Evolutionary conservation across 2,888 invertebrate genomes (phyloP), one percentile per base, ranked within the genome.

Genomic region (Cosmorhoe ocellata): DNA sequence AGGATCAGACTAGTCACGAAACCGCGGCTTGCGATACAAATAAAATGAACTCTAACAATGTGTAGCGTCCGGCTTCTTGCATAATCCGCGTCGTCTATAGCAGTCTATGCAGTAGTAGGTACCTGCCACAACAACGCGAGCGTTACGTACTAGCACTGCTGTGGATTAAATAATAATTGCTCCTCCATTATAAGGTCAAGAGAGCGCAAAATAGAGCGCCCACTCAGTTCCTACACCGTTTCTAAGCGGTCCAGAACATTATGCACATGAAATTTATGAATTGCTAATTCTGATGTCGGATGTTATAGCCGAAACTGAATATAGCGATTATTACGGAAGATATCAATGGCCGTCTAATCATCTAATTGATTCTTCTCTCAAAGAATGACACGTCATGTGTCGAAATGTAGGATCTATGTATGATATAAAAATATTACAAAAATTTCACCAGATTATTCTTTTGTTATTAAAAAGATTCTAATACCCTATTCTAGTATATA

Each of bases 41-140:
- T 69, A 68, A 69, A 81, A 77, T 79, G 76, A 75, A 76, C 72
- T 76, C n/a, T 74, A 78, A 76, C 79, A 83, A 79, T 85, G 82
- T 83, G 76, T 69, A 72, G 79, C 69, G 81, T 87, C 87, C 85
- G 86, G 81, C 81, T 87, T 58, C 64, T 87, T 87, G 84, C 84
- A 83, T 86, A 86, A 87, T 83, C 70, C 72, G 75, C 72, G 74
- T 45, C 52, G 51, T 52, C 52, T 70, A 74, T 72, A 69, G 69
- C 66, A n/a, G n/a, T n/a, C n/a, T n/a, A n/a, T n/a, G n/a, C n/a
- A 69, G 67, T 68, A 71, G 67, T 71, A 71, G 71, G 72, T 72
- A 63, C 68, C 66, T 71, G 67, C 69, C 67, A 69, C 70, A 69
- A 67, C 61, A 67, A 62, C 55, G 61, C 67, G 54, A 58, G 60